Evolutionary conservation across 2,797 vertebrate genomes (phyloP).

Genomic region (Clarias platycephalus): DNA sequence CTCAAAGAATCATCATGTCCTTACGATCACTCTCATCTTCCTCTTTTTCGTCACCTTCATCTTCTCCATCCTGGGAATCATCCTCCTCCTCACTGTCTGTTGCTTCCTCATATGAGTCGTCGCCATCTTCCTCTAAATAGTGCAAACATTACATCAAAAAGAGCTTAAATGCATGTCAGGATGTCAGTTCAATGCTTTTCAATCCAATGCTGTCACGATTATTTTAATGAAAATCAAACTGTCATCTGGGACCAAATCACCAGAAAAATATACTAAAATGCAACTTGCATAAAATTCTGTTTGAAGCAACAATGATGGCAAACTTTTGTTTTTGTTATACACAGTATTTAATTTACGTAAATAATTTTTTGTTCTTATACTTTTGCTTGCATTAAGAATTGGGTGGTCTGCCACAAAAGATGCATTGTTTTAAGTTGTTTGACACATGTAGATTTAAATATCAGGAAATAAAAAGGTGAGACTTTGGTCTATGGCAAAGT

Average conservation of each 20-base stretch:
- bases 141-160: neutral
- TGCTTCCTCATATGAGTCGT: constrained; percentile 77
- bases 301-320: neutral
- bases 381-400: too few relatives aligned
- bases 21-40: constrained; percentile 67
- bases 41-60: constrained; percentile 71
- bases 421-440: too few relatives aligned
- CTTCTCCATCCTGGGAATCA: constrained; percentile 68
- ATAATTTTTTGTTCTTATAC: too few relatives aligned
- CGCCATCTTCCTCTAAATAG: constrained; percentile 68
- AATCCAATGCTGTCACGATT: neutral
- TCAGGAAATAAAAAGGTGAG: neutral
- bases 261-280: neutral
- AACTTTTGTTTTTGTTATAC: neutral
- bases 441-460: neutral
- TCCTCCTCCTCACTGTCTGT: constrained; percentile 69
- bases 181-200: neutral
- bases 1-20: neutral
- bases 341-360: too few relatives aligned
- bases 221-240: neutral
- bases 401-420: too few relatives aligned
- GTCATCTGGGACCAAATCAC: neutral
- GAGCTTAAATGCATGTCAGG: neutral
- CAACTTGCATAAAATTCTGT: neutral
- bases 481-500: too few relatives aligned